These are phyloP conservation scores for Patiria miniata DNA, from an alignment of 35 echinoderm and acorn worm species.

Conservation along the genomic window DNA sequence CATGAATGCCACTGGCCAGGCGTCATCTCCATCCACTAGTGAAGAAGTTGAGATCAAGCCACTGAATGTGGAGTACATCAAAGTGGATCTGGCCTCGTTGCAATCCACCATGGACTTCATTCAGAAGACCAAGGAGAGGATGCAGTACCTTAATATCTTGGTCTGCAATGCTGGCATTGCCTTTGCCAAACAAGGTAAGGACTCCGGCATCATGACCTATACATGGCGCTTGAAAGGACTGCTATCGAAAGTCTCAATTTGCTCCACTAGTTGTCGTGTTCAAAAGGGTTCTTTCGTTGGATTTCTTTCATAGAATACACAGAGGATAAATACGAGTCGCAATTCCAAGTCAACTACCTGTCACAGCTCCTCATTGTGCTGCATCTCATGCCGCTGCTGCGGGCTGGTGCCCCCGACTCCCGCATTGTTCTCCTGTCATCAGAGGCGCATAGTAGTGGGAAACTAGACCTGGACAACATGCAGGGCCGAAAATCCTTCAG, in stretches of 20 bases:
- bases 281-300: too few relatives aligned
- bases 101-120: slow-evolving; percentile 55
- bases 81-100: slow-evolving; percentile 46
- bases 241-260: too few relatives aligned
- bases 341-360: slow-evolving; percentile 87
- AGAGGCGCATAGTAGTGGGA: slow-evolving; percentile 13
- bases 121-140: slow-evolving; percentile 32
- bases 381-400: slow-evolving; percentile 74
- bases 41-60: background rate
- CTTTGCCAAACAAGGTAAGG: background rate
- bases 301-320: slow-evolving; percentile 37
- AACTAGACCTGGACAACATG: slow-evolving; percentile 58
- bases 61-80: slow-evolving; percentile 53
- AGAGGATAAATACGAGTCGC: slow-evolving; percentile 60
- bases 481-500: slow-evolving; percentile 48
- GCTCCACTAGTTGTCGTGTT: too few relatives aligned
- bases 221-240: too few relatives aligned
- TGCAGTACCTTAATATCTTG: slow-evolving; percentile 30
- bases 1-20: too few relatives aligned
- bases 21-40: too few relatives aligned
- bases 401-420: slow-evolving; percentile 41
- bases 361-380: slow-evolving; percentile 78
- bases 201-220: too few relatives aligned
- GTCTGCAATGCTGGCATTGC: slow-evolving; percentile 74
- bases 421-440: slow-evolving; percentile 75